A percentile compares a stretch with the other conserved stretches of the same genome.
Evolutionary conservation across 2,888 invertebrate genomes (phyloP).

Genomic region (Macroteleia sp.): DNA sequence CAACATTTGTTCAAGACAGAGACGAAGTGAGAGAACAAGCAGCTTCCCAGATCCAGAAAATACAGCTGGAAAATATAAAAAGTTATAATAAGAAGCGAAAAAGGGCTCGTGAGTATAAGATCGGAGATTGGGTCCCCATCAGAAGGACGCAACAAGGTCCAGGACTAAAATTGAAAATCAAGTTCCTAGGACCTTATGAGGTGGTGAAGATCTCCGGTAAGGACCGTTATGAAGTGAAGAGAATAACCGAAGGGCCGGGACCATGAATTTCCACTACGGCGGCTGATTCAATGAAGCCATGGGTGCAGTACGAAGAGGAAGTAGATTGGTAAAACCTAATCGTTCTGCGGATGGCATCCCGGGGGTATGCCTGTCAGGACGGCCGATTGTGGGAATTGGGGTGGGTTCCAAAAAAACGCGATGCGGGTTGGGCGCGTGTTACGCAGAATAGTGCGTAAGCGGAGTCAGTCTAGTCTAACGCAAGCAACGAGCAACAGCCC

Average conservation of each 20-base stretch:
- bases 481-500: background rate
- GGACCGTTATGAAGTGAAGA: too few species aligned
- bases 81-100: background rate
- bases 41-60: conserved; percentile 3
- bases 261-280: too few species aligned
- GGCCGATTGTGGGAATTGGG: too few species aligned
- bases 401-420: background rate
- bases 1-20: background rate
- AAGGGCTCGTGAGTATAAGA: background rate
- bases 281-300: too few species aligned
- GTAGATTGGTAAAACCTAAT: too few species aligned
- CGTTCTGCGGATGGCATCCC: too few species aligned
- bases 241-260: too few species aligned
- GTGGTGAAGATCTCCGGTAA: background rate
- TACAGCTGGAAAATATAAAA: background rate
- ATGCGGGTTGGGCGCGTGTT: background rate
- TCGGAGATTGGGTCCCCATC: background rate
- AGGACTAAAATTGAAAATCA: background rate
- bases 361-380: too few species aligned
- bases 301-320: too few species aligned
- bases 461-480: background rate
- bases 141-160: background rate
- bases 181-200: background rate
- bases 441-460: background rate
- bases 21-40: background rate